These are phyloP conservation scores for Archips crataeganus DNA, from an alignment of 2,888 invertebrate genomes.

Conservation along the genomic window DNA sequence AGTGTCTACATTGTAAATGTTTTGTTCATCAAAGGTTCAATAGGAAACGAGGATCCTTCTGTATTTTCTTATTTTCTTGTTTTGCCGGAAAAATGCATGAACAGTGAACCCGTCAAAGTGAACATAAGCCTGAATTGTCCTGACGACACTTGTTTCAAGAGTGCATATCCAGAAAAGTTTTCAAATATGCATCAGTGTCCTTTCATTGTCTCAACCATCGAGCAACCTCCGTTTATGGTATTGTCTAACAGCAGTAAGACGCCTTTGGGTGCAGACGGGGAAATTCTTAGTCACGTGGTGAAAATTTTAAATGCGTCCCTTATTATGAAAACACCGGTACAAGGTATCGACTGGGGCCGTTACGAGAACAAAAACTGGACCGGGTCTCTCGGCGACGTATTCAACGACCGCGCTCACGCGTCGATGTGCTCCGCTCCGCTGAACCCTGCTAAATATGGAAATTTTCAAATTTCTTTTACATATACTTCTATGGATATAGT, in stretches of 20 bases:
- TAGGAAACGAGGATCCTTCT: slow-evolving; percentile 45
- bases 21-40: slow-evolving; percentile 54
- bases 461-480: slow-evolving; percentile 67
- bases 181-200: slow-evolving; percentile 59
- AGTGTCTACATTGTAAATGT: slow-evolving; percentile 56
- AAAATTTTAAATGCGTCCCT: slow-evolving; percentile 63
- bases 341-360: slow-evolving; percentile 54
- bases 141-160: slow-evolving; percentile 54
- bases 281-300: slow-evolving; percentile 59
- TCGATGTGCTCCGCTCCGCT: slow-evolving; percentile 64
- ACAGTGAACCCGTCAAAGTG: slow-evolving; percentile 53
- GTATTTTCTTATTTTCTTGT: slow-evolving; percentile 57
- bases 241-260: slow-evolving; percentile 53
- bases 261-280: slow-evolving; percentile 62
- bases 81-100: slow-evolving; percentile 55
- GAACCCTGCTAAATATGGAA: slow-evolving; percentile 57
- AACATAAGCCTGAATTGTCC: slow-evolving; percentile 50
- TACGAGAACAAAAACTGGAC: slow-evolving; percentile 64
- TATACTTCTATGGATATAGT: slow-evolving; percentile 67
- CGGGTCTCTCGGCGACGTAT: slow-evolving; percentile 67
- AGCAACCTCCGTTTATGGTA: slow-evolving; percentile 68
- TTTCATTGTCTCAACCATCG: slow-evolving; percentile 61
- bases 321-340: slow-evolving; percentile 53
- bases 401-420: slow-evolving; percentile 54
- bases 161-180: slow-evolving; percentile 57